Evolutionary conservation across 2,113 vertebrate species (phyloP), one percentile per base, ranked within the genome.

Genomic region (Pygoscelis adeliae): DNA sequence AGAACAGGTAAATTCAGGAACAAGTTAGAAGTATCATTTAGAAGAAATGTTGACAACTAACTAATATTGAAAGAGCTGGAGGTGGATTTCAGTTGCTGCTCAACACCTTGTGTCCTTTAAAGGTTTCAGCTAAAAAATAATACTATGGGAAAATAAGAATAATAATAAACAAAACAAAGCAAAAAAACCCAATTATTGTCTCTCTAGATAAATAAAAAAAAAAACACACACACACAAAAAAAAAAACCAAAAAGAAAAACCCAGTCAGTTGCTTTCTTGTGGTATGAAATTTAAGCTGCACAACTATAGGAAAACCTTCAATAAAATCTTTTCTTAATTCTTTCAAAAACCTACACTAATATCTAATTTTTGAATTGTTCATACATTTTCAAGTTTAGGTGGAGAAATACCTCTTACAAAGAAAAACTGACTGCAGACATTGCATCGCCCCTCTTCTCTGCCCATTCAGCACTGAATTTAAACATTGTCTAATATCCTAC

Each of bases 131-230:
- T 19, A 5, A 50, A 63, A 74, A 61, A n/a, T 44, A 34, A 13
- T 15, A 46, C 15, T 25, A 62, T 5, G 5, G 20, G 3, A 71
- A 3, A 52, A 55, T 47, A 47, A 20, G 4, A n/a, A n/a, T 11
- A 70, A 42, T 42, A 72, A 5, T 36, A 18, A 9, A 5, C 16
- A 15, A 71, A 47, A 1, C 11, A 58, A 59, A 34, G 1, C 9
- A 15, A 25, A 10, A 44, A 10, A 1, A 0, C 1, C 11, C 4
- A 15, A 70, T 7, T 3, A 40, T 12, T 56, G 16, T 32, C 36
- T 19, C 14, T 40, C 25, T 25, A 36, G 18, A 59, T 46, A 59
- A 40, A 59, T 46, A 59, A 40, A 11, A 11, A 10, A n/a, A 42
- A 19, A 83, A 29, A 5, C 7, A 20, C 19, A 19, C 12, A n/a